Evolutionary conservation across 2,888 invertebrate species (phyloP), one percentile per base, ranked within the genome.

Genomic region (Arge pagana): DNA sequence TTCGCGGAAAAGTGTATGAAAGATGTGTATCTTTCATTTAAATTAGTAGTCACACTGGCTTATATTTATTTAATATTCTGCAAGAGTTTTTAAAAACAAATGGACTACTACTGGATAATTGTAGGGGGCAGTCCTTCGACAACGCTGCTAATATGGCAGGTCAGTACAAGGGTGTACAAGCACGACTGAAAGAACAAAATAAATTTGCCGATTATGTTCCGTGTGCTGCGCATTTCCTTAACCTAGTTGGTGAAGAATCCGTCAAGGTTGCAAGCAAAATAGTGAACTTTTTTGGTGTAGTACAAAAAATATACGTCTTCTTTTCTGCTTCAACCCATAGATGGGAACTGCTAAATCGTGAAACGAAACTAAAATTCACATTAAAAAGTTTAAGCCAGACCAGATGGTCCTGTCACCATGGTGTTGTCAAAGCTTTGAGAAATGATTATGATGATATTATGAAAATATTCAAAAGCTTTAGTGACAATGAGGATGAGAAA

Each of bases 141-240:
- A 62, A 62, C 51, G 62, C 65, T 1, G 40, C 41, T 2, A 58
- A 60, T 33, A 64, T 65, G 62, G 52, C 54, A 6, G 61, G 62
- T 4, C 21, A 28, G 7, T 60, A 64, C 21, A 26, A 48, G 7
- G 62, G 61, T 7, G 42, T 61, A 2, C 59, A 64, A 54, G 56
- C 60, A 3, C 39, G 58, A 52, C 52, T 61, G 19, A 42, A 54
- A 54, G 26, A 55, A 8, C 18, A 21, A 19, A 57, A 35, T 50
- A 42, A 52, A 6, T 23, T 55, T 5, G 55, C 57, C 10, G 6
- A 50, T 13, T 60, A 45, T 55, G 48, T 56, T 18, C 61, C 62
- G 26, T 62, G 60, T 48, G 48, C 53, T 21, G 60, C 61, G 11
- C 63, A 65, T 54, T 60, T 58, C 7, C 43, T 65, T 11, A 59